A percentile compares a stretch with the other conserved stretches of the same genome.
phyloP scores from a whole-genome alignment of 1,140 invertebrate genomes.

The Bombus soroeensis region DNA sequence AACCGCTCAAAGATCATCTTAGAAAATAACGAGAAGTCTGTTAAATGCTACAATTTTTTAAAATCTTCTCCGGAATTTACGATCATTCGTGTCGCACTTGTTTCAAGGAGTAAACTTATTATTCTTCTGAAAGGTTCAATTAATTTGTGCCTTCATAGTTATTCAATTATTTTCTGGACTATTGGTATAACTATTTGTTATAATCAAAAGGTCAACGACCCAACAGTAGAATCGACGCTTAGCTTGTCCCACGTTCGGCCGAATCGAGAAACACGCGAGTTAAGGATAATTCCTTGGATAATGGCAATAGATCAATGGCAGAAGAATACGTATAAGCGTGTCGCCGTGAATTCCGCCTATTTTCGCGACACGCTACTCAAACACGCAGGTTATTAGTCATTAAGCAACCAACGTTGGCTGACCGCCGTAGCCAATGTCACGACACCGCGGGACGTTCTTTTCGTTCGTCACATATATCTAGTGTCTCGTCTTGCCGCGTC shows the following conservation, averaged over 20 bases:
- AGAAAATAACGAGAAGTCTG: no score
- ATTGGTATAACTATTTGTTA: background rate
- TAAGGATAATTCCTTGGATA: conserved; percentile 20
- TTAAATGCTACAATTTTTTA: no score
- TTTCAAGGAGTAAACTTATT: no score
- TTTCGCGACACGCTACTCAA: conserved; percentile 36
- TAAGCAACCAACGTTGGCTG: conserved; percentile 23
- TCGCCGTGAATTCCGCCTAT: conserved; percentile 32
- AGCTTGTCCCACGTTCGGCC: background rate
- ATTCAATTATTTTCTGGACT: no score
- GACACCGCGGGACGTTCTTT: conserved; percentile 46
- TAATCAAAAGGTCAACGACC: background rate
- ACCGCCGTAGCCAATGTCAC: conserved; percentile 48
- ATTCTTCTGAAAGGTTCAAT: no score
- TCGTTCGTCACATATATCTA: conserved; percentile 53
- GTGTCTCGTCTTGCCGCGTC: conserved; percentile 51
- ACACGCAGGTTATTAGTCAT: conserved; percentile 59
- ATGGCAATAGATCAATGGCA: conserved; percentile 37
- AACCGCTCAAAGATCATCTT: no score
- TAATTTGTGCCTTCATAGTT: no score
- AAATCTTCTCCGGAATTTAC: no score
- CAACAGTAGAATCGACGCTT: background rate
- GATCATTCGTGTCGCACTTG: no score
- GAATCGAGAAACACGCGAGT: no score
- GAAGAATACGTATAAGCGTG: background rate